A percentile compares a stretch with the other conserved stretches of the same genome.
These are phyloP conservation scores for Oscheius onirici DNA, from an alignment of 2,888 invertebrate species.

Conservation along the genomic window DNA sequence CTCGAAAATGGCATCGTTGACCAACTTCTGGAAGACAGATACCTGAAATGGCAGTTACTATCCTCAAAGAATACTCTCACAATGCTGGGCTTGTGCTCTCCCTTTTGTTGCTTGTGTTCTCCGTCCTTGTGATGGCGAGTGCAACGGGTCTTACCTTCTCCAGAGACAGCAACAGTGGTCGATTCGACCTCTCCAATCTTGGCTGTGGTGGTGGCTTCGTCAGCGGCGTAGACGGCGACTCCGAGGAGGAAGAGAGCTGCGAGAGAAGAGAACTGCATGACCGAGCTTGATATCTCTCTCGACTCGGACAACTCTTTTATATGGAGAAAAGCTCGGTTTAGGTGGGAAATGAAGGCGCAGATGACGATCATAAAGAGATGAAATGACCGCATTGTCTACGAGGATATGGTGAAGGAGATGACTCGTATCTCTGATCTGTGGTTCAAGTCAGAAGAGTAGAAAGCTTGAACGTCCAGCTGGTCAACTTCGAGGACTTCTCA, in stretches of 20 bases:
- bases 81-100: neutral
- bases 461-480: no score
- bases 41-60: neutral
- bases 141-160: neutral
- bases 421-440: neutral
- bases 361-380: neutral
- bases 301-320: neutral
- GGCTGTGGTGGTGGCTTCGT: neutral
- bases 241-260: neutral
- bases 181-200: neutral
- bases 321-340: neutral
- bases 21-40: neutral
- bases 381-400: constrained; percentile 1
- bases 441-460: no score
- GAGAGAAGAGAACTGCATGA: neutral
- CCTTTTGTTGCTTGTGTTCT: neutral
- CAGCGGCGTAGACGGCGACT: neutral
- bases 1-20: neutral
- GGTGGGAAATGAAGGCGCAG: neutral
- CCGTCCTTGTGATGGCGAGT: neutral
- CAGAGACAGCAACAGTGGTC: neutral
- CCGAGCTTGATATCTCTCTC: neutral
- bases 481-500: no score
- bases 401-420: neutral
- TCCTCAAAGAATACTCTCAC: neutral